Evolutionary conservation across 2,888 invertebrate species (phyloP).

Genomic region (Caenorhabditis sp.): DNA sequence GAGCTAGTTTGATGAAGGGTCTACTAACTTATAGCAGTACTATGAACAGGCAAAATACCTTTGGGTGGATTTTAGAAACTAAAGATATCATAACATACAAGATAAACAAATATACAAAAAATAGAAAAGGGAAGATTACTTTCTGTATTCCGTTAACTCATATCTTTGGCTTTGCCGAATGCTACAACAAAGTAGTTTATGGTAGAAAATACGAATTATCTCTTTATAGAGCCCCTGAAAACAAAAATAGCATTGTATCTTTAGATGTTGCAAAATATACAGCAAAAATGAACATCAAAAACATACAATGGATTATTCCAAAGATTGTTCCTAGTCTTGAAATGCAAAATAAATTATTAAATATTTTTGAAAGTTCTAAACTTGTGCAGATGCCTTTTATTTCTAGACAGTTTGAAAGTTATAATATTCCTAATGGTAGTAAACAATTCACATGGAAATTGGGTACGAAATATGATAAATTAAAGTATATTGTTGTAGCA

Average conservation of each 20-base stretch:
- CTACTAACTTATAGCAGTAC: constrained; percentile 33
- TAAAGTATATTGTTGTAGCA: constrained; percentile 71
- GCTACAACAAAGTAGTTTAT: constrained; percentile 74
- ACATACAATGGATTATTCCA: constrained; percentile 76
- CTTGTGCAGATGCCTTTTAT: constrained; percentile 29
- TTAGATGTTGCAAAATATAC: constrained; percentile 68
- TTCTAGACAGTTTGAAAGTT: constrained; percentile 74
- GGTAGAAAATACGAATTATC: constrained; percentile 72
- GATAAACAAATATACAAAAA: constrained; percentile 72
- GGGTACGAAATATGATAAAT: constrained; percentile 76
- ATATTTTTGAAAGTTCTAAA: constrained; percentile 70
- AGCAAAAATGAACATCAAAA: constrained; percentile 71
- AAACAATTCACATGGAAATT: constrained; percentile 77
- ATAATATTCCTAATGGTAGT: constrained; percentile 76
- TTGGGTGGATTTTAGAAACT: constrained; percentile 73
- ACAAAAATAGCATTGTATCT: constrained; percentile 68
- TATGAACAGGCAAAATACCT: constrained; percentile 75
- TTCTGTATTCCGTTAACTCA: constrained; percentile 63
- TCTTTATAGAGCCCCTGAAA: constrained; percentile 73
- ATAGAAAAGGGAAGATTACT: constrained; percentile 71
- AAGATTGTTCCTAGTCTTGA: constrained; percentile 73
- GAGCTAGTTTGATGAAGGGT: constrained; percentile 17
- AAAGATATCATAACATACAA: constrained; percentile 69
- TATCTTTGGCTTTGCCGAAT: constrained; percentile 74
- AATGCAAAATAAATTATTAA: constrained; percentile 74